phyloP scores from a whole-genome alignment of 2,113 vertebrate species.

The Dendropsophus ebraccatus region DNA sequence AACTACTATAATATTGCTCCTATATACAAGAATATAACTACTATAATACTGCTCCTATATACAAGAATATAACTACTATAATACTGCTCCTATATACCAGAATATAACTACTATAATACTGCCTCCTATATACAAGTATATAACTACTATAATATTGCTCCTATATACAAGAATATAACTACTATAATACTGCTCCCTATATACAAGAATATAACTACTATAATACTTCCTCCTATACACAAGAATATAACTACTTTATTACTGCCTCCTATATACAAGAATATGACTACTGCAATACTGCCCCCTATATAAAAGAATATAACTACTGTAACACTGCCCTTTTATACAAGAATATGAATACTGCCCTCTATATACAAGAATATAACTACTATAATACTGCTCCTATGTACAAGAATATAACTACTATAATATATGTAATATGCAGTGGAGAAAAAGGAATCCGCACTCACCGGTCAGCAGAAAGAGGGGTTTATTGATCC shows the following conservation, averaged over 20 bases:
- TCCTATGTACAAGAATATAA: neutral
- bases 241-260: neutral
- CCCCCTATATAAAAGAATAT: neutral
- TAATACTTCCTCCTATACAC: neutral
- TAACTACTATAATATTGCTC: neutral
- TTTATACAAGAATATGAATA: too few species aligned
- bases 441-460: too few species aligned
- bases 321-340: neutral
- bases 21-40: too few species aligned
- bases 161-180: constrained; percentile 1
- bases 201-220: neutral
- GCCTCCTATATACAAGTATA: too few species aligned
- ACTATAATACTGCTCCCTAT: constrained; percentile 3
- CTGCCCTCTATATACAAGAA: too few species aligned
- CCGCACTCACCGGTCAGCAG: too few species aligned
- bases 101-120: too few species aligned
- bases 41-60: too few species aligned
- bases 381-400: neutral
- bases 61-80: too few species aligned
- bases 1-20: neutral
- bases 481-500: too few species aligned
- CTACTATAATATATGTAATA: too few species aligned
- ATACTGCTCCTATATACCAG: too few species aligned
- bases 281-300: neutral
- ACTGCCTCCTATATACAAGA: neutral